A percentile compares a stretch with the other conserved stretches of the same genome.
Conservation (phyloP, 2,113 vertebrate species). For the Microcebus griseorufus region DNA sequence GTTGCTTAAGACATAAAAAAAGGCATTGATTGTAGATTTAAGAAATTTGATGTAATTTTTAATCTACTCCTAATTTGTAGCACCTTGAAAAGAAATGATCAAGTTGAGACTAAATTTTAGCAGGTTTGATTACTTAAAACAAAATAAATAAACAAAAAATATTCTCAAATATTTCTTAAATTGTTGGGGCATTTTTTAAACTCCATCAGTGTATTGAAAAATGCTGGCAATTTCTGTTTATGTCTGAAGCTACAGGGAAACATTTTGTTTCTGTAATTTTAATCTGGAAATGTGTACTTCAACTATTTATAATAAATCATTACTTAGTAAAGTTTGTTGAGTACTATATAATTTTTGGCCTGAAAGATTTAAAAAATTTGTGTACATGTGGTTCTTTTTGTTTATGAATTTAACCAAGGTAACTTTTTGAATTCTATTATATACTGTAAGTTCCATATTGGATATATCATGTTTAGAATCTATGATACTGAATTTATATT, state of each 20-base stretch:
- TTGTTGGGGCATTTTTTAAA: background rate
- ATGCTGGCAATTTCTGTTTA: constrained; percentile 29
- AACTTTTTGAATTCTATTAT: background rate
- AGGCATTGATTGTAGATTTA: background rate
- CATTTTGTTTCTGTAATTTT: constrained; percentile 53
- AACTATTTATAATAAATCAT: background rate
- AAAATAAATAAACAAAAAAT: background rate
- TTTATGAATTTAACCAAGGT: constrained; percentile 34
- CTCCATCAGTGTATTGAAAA: background rate
- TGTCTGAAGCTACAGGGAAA: background rate
- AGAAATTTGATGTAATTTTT: background rate
- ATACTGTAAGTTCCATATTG: constrained; percentile 5
- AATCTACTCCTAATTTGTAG: background rate
- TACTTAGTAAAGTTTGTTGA: constrained; percentile 44
- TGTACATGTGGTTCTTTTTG: background rate
- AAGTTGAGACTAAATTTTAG: constrained; percentile 34
- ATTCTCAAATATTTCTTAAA: background rate
- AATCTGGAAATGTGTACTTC: constrained; percentile 3
- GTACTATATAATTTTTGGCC: background rate
- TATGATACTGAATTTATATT: constrained; percentile 14
- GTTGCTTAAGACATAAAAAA: background rate
- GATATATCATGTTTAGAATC: background rate
- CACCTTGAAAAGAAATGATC: background rate
- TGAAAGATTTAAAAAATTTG: background rate
- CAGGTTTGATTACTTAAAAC: background rate